phyloP scores from a whole-genome alignment of 2,113 vertebrate genomes.

The Procavia capensis region DNA sequence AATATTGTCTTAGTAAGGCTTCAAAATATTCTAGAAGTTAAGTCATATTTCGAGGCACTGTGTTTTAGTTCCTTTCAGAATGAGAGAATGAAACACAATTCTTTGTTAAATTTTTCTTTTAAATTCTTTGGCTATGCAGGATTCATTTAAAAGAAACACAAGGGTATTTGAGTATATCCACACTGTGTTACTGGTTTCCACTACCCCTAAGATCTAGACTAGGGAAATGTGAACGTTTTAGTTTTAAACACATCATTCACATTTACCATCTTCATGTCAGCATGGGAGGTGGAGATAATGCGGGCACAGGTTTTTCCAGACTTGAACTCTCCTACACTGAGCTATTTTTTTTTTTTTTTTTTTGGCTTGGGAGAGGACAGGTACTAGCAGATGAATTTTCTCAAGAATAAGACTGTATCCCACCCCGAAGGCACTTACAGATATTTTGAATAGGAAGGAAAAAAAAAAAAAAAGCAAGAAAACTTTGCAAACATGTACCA shows the following conservation, averaged over 20 bases:
- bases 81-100: neutral
- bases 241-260: neutral
- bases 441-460: slow-evolving; percentile 31
- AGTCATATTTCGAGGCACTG: neutral
- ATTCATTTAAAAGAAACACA: neutral
- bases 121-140: neutral
- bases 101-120: neutral
- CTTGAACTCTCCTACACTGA: neutral
- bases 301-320: neutral
- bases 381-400: neutral
- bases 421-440: neutral
- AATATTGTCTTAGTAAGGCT: neutral
- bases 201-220: neutral
- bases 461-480: neutral
- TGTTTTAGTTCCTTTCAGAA: neutral
- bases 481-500: neutral
- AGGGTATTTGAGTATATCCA: neutral
- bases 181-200: neutral
- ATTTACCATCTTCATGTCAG: neutral
- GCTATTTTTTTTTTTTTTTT: neutral
- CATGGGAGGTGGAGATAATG: neutral
- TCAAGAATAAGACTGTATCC: neutral
- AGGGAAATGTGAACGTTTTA: neutral
- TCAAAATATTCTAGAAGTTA: neutral
- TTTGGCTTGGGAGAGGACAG: slow-evolving; percentile 28